Evolutionary conservation across 2,797 vertebrate genomes (phyloP).

Genomic region (Myotis pilosus): DNA sequence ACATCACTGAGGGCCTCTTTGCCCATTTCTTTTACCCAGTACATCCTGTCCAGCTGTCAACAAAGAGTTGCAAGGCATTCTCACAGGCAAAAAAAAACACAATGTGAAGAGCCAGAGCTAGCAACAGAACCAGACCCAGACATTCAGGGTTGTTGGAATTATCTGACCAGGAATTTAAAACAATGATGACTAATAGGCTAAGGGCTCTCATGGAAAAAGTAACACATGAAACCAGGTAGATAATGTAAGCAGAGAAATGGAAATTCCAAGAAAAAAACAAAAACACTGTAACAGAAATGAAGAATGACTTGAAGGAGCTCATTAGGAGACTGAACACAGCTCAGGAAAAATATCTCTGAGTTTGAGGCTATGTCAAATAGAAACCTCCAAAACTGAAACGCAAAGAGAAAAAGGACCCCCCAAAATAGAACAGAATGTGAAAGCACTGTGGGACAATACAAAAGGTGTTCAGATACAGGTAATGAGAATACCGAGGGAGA

Average conservation of each 20-base stretch:
- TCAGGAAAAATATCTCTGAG: not conserved
- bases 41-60: not conserved
- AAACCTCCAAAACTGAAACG: not conserved
- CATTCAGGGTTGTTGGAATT: not conserved
- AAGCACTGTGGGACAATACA: not conserved
- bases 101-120: not conserved
- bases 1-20: not conserved
- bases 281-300: not conserved
- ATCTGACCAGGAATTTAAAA: not conserved
- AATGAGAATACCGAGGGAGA: not conserved
- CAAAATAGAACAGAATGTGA: not conserved
- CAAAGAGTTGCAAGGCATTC: not conserved
- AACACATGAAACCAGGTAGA: not conserved
- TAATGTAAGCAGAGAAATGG: not conserved
- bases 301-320: not conserved
- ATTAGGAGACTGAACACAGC: not conserved
- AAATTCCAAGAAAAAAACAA: not conserved
- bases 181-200: not conserved
- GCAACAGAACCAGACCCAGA: not conserved
- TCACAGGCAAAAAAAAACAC: not conserved
- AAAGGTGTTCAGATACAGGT: not conserved
- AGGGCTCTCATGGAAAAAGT: not conserved
- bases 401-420: not conserved
- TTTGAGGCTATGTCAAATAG: not conserved
- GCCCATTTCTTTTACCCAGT: not conserved